Evolutionary conservation across 2,888 invertebrate genomes (phyloP).

Genomic region (Anthrax anthrax): DNA sequence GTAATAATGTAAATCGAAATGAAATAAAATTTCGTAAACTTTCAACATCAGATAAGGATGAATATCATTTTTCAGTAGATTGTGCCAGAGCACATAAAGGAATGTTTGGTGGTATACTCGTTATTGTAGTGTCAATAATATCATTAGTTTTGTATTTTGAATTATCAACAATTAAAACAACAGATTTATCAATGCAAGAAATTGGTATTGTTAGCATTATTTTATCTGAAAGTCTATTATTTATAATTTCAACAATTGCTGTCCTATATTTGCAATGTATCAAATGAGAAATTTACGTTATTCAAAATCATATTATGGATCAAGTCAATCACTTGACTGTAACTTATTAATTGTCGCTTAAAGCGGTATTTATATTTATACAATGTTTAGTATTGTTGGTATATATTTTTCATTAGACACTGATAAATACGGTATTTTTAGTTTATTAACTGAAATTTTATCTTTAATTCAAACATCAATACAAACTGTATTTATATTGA

Average conservation of each 20-base stretch:
- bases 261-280: conserved; percentile 44
- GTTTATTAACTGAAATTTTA: conserved; percentile 49
- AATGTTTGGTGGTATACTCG: conserved; percentile 49
- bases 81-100: conserved; percentile 63
- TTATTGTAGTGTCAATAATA: conserved; percentile 63
- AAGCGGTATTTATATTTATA: conserved; percentile 67
- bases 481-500: conserved; percentile 51
- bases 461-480: conserved; percentile 56
- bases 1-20: no score
- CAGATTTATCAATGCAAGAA: conserved; percentile 39
- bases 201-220: conserved; percentile 53
- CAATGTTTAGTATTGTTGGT: conserved; percentile 66
- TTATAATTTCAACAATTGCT: conserved; percentile 44
- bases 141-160: conserved; percentile 74
- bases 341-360: conserved; percentile 66
- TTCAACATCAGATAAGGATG: conserved; percentile 14
- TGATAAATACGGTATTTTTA: conserved; percentile 38
- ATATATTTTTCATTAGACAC: conserved; percentile 47
- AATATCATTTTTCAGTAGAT: conserved; percentile 53
- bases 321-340: conserved; percentile 42
- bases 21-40: conserved; percentile 1
- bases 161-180: no score
- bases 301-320: conserved; percentile 31
- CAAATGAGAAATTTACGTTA: conserved; percentile 49
- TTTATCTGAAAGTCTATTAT: conserved; percentile 51